phyloP scores from a whole-genome alignment of 2,113 vertebrate genomes.

The Paracanthobrama guichenoti region DNA sequence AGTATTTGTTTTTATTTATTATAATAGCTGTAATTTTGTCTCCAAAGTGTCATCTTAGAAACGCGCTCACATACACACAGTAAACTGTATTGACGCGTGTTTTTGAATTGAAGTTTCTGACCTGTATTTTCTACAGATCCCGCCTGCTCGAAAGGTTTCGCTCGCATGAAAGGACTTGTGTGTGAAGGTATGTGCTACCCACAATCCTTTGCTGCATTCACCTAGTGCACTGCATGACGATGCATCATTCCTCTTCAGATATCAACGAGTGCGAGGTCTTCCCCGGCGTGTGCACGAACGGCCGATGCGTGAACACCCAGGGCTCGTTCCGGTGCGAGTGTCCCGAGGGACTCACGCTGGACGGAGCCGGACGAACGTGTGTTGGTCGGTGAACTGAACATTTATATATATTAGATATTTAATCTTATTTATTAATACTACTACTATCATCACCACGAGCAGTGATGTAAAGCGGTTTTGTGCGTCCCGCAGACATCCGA shows the following conservation, averaged over 20 bases:
- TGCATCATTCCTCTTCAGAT: slow-evolving; percentile 71
- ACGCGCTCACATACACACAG: not conserved
- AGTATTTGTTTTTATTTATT: too few relatives aligned
- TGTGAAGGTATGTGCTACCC: slow-evolving; percentile 86
- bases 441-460: too few relatives aligned
- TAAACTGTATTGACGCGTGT: not conserved
- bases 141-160: slow-evolving; percentile 91
- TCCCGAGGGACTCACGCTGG: slow-evolving; percentile 87
- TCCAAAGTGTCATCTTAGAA: not conserved
- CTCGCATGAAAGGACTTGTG: slow-evolving; percentile 90
- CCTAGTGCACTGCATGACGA: not conserved
- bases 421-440: too few relatives aligned
- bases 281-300: slow-evolving; percentile 91
- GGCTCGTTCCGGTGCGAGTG: slow-evolving; percentile 97
- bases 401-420: too few relatives aligned
- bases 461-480: not conserved
- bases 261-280: slow-evolving; percentile 98
- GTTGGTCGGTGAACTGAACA: slow-evolving; percentile 79
- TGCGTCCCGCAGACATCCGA: slow-evolving; percentile 80
- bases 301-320: slow-evolving; percentile 89
- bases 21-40: too few relatives aligned
- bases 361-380: slow-evolving; percentile 89
- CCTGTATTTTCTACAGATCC: slow-evolving; percentile 84
- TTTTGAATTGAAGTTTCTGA: too few relatives aligned
- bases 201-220: slow-evolving; percentile 3